Evolutionary conservation across 2,888 invertebrate species (phyloP).

Genomic region (Choreutis nemorana): DNA sequence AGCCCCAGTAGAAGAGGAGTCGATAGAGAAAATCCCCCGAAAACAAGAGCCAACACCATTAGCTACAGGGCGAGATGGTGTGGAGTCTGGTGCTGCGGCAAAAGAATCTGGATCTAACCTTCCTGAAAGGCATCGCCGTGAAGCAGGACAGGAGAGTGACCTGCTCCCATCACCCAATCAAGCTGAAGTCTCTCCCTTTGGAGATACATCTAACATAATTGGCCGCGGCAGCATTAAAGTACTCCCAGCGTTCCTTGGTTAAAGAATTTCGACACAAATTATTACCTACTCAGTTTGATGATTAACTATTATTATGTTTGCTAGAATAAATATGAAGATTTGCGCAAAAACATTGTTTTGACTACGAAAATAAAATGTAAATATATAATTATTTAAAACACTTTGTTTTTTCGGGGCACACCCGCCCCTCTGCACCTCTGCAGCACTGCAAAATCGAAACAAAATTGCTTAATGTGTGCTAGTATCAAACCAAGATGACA

Average conservation of each 20-base stretch:
- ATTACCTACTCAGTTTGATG: too few species aligned
- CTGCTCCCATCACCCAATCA: constrained; percentile 38
- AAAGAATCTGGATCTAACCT: constrained; percentile 31
- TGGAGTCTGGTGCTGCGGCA: constrained; percentile 52
- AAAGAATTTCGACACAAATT: constrained; percentile 10
- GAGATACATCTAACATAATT: constrained; percentile 29
- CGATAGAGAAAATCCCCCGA: constrained; percentile 51
- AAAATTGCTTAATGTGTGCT: too few species aligned
- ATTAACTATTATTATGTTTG: too few species aligned
- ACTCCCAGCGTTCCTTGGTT: constrained; percentile 51
- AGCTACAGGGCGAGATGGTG: constrained; percentile 48
- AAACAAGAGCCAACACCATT: constrained; percentile 49
- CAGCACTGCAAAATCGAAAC: too few species aligned
- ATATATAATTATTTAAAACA: too few species aligned
- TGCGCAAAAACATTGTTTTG: too few species aligned
- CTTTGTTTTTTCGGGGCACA: too few species aligned
- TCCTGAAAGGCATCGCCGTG: constrained; percentile 27
- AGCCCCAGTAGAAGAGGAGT: constrained; percentile 33
- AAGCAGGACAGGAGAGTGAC: constrained; percentile 44
- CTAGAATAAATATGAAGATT: too few species aligned
- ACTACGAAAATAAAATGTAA: too few species aligned
- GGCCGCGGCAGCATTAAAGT: constrained; percentile 49
- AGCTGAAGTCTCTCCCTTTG: constrained; percentile 40
- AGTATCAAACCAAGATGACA: too few species aligned
- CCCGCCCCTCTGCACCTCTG: too few species aligned